Conservation (phyloP, 2,113 vertebrate species). For the Corythaixoides concolor region DNA sequence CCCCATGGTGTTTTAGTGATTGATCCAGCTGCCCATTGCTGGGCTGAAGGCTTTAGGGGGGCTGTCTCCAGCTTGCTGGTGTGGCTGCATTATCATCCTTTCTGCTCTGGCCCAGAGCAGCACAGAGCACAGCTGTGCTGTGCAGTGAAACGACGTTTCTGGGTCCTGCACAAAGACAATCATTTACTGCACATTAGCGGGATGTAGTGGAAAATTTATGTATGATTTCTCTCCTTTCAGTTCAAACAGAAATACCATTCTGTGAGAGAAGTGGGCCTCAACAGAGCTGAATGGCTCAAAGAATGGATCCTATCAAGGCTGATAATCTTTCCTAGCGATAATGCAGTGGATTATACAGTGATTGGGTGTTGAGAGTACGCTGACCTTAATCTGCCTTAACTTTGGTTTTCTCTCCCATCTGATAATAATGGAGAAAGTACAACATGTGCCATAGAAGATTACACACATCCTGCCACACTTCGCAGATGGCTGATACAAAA, state of each 20-base stretch:
- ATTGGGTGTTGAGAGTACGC: constrained; percentile 9
- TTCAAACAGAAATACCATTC: neutral
- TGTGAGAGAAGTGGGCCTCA: neutral
- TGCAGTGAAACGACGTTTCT: neutral
- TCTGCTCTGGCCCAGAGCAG: neutral
- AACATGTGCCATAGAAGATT: constrained; percentile 37
- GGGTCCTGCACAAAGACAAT: neutral
- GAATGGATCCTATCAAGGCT: constrained; percentile 43
- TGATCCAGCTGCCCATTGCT: fast-evolving
- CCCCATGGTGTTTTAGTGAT: fast-evolving
- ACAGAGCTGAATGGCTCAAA: constrained; percentile 23
- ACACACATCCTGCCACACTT: constrained; percentile 17
- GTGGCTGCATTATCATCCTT: neutral
- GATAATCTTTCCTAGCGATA: constrained; percentile 47
- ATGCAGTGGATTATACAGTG: constrained; percentile 33
- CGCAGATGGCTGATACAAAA: constrained; percentile 51
- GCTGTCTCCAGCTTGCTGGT: fast-evolving
- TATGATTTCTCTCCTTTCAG: neutral
- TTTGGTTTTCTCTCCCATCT: constrained; percentile 48
- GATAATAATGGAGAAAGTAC: constrained; percentile 46
- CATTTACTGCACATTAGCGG: neutral
- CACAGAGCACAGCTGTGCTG: neutral
- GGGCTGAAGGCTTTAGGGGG: neutral
- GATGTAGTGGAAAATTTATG: neutral
- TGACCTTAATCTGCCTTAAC: constrained; percentile 63